phyloP scores from a whole-genome alignment of 2,113 vertebrate genomes.

The Artemisiospiza belli region DNA sequence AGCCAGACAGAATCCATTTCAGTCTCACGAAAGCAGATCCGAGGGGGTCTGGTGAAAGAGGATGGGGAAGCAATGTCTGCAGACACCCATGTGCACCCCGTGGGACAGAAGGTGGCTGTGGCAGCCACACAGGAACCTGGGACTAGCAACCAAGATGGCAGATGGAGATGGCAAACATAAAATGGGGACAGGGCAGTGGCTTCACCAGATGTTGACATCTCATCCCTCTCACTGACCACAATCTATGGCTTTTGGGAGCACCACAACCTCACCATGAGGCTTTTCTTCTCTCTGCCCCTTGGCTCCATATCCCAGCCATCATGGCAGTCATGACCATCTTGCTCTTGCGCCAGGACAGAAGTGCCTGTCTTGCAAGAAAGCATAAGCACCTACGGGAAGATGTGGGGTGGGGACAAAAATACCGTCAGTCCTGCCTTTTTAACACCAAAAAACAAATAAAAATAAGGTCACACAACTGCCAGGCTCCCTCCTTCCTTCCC shows the following conservation, averaged over 20 bases:
- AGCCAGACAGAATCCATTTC: slow-evolving; percentile 10
- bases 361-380: background rate
- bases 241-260: accelerated
- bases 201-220: background rate
- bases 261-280: accelerated
- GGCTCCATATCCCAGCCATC: background rate
- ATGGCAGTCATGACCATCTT: accelerated
- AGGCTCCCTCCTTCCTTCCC: background rate
- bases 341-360: background rate
- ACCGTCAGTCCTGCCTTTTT: background rate
- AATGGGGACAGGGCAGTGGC: background rate
- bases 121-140: background rate
- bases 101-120: background rate
- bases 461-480: background rate
- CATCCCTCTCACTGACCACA: accelerated
- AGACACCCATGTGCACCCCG: background rate
- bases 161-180: background rate
- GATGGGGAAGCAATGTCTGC: background rate
- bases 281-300: background rate
- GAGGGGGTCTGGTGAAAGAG: background rate
- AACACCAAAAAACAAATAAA: background rate
- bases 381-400: accelerated
- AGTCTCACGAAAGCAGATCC: background rate
- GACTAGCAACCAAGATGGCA: background rate
- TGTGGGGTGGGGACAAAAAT: background rate